A percentile compares a stretch with the other conserved stretches of the same genome.
Evolutionary conservation across 2,113 vertebrate species (phyloP).

Genomic region (Propithecus coquereli): DNA sequence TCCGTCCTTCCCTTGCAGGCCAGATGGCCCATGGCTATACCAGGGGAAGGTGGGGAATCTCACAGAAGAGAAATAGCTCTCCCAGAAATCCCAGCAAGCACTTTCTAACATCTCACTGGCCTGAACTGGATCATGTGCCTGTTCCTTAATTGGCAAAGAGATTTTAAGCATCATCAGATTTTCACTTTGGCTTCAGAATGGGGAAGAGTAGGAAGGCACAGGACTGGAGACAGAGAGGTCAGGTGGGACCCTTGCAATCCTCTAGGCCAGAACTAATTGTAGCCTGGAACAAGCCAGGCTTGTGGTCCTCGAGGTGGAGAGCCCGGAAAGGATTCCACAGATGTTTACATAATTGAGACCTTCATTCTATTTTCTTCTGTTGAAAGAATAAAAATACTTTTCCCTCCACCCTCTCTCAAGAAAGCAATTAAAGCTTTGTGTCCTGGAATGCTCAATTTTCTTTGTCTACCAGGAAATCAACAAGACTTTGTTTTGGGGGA

Average conservation of each 20-base stretch:
- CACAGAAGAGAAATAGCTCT: not conserved
- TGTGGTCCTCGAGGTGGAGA: not conserved
- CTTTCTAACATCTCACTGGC: not conserved
- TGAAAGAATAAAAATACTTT: conserved; percentile 12
- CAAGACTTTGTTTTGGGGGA: not conserved
- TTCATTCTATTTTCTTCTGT: conserved; percentile 25
- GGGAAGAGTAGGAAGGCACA: not conserved
- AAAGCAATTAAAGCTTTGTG: not conserved
- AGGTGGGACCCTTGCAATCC: not conserved
- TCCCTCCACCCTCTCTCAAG: not conserved
- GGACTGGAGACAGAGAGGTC: not conserved
- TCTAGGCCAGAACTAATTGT: not conserved
- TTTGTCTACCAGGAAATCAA: not conserved
- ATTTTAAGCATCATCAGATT: not conserved
- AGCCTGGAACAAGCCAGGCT: not conserved
- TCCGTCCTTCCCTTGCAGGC: not conserved
- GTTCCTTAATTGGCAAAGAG: not conserved
- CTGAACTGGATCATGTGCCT: not conserved
- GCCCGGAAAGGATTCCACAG: not conserved
- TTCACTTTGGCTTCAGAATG: not conserved
- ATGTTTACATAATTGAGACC: not conserved
- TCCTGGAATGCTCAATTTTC: not conserved
- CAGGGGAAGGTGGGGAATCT: not conserved
- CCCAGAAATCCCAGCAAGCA: not conserved
- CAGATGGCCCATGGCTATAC: not conserved